These are phyloP conservation scores for Drepanosiphum platanoidis DNA, from an alignment of 2,888 invertebrate species.

Conservation along the genomic window DNA sequence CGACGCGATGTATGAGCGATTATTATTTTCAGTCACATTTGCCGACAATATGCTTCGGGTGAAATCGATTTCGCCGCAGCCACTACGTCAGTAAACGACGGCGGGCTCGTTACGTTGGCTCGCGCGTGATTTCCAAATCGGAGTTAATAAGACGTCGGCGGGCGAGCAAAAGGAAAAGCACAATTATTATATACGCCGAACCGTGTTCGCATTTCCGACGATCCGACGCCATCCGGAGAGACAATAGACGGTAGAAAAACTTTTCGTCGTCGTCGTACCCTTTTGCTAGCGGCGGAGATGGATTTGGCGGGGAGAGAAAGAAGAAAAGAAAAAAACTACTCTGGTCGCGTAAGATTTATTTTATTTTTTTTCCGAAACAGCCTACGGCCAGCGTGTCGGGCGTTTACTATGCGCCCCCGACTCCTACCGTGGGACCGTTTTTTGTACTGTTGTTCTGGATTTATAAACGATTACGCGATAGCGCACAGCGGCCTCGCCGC, in stretches of 20 bases:
- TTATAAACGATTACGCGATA: constrained; percentile 34
- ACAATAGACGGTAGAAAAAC: constrained; percentile 19
- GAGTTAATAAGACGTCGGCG: neutral
- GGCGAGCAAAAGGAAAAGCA: too few relatives aligned
- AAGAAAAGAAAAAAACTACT: too few relatives aligned
- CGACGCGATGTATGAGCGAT: neutral
- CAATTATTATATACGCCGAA: neutral
- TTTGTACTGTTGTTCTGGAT: constrained; percentile 17
- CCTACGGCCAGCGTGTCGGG: neutral
- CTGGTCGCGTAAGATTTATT: neutral
- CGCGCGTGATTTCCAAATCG: neutral
- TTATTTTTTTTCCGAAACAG: neutral
- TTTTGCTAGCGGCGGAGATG: neutral
- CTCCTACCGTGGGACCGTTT: constrained; percentile 38
- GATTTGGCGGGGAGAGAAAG: neutral
- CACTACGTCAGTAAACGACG: too few relatives aligned
- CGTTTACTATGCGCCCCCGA: neutral
- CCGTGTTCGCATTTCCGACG: constrained; percentile 19
- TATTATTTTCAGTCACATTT: neutral
- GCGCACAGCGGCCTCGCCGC: neutral
- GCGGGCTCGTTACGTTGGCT: neutral
- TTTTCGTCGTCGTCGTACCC: neutral
- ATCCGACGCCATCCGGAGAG: neutral
- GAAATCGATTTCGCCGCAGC: too few relatives aligned
- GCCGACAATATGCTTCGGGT: too few relatives aligned